Evolutionary conservation across 37 sponge, comb jelly and placozoan genomes (phyloP), one percentile per base, ranked within the genome.

Genomic region (Chondrosia reniformis): DNA sequence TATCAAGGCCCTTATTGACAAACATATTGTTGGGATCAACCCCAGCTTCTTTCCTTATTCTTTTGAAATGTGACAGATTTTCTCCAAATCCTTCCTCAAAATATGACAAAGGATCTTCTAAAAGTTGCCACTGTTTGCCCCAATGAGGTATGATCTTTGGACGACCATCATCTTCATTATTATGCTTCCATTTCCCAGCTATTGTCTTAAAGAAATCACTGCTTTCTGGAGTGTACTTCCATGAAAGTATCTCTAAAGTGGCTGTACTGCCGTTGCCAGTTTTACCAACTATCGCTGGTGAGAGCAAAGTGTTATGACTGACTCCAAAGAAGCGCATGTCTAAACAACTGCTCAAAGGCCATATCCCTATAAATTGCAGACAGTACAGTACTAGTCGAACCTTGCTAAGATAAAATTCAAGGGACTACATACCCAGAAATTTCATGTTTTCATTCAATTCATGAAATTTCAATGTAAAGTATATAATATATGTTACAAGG

Each of bases 21-120:
- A 61, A 61, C 63, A 61, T 61, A 28, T 61, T 61, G 63, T 12
- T 22, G 27, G 63, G 63, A 22, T 61, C 63, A 22, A 61, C 63
- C 13, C n/a, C n/a, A 8, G n/a, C 7, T 8, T 61, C 63, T 61
- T 22, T 22, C 9, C 63, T 12, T 22, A 8, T 61, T 22, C 7
- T 8, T 28, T 61, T 61, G 63, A 61, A 61, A 8, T 24, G 63
- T 8, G 17, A 9, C 25, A 61, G 13, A 22, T 22, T 61, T 8
- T 61, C 27, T 8, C 63, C 63, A 22, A 24, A 61, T 22, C 13
- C 63, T 8, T 22, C 63, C 7, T 28, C 7, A 8, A 61, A 8
- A 28, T 61, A 61, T 8, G 17, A 8, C 13, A 8, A 28, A 24
- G 17, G 63, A 22, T 61, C 63, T 12, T 9, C 25, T 9, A 61